Base-by-base conservation (phyloP, 2,888 invertebrate species). In the Elysia crispata region DNA sequence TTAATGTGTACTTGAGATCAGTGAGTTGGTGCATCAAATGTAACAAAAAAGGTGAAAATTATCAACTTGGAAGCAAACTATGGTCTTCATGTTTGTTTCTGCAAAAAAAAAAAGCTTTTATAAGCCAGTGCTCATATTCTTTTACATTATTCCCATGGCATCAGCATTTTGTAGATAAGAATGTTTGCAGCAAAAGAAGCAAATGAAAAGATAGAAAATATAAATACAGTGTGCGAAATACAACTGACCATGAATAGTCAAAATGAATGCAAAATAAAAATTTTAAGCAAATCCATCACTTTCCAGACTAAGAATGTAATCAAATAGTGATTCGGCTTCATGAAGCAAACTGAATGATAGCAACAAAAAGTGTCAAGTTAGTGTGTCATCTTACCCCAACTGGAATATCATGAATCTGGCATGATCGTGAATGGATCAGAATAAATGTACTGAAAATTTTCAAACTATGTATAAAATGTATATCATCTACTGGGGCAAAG, bases 321-420 rank as follows among this genome's bases (percentile, higher is more conserved):
- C 60, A 60, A 60, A 60, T 23, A 6, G 25, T 23, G 3, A 8
- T 6, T 23, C n/a, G 6, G 30, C 18, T 15, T 20, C 23, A 18
- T 30, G 28, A 66, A 66, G 30, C 23, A 66, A 28, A 66, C 15
- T 66, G 25, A 18, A 6, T 3, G 5, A 66, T 25, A 41, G 11
- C 11, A 41, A 41, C 3, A 80, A 80, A 69, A n/a, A 25, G 11
- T 1, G 41, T 30, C 20, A 64, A 62, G 41, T 25, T 25, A 23
- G 6, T 33, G 30, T 25, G 67, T 20, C 31, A 13, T 82, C 89
- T 89, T 89, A 89, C 89, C 89, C 89, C 89, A 67, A 88, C 85
- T 69, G 84, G 84, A 75, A 88, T 84, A 74, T 87, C 84, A 81
- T 87, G 88, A 49, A 88, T 86, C 89, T 89, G 85, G 49, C 41